These are phyloP conservation scores for Brachionus manjavacas DNA, from an alignment of 1,140 invertebrate species.

Conservation along the genomic window DNA sequence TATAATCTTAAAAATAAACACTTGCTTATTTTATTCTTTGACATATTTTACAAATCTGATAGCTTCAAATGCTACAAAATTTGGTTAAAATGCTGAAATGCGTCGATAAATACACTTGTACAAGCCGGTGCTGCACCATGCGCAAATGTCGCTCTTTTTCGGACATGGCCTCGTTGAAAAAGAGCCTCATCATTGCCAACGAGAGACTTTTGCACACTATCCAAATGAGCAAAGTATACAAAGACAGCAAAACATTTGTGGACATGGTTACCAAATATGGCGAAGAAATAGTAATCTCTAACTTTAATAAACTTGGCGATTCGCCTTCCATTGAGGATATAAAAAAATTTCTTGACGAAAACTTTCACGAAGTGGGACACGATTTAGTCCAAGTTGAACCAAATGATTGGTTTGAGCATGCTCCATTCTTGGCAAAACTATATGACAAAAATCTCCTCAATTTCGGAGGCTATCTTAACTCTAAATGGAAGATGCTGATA, in stretches of 20 bases:
- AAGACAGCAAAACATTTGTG: conserved; percentile 42
- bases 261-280: conserved; percentile 14
- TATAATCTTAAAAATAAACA: too few relatives aligned
- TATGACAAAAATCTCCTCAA: not conserved
- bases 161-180: not conserved
- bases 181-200: conserved; percentile 1
- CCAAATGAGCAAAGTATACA: conserved; percentile 42
- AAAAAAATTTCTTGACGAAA: conserved; percentile 25
- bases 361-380: conserved; percentile 17
- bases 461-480: conserved; percentile 12
- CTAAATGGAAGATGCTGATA: conserved; percentile 32
- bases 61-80: not conserved
- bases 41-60: not conserved
- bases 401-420: conserved; percentile 25
- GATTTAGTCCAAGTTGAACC: conserved; percentile 24
- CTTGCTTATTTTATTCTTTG: not conserved
- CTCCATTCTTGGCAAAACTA: not conserved
- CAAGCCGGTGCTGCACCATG: not conserved
- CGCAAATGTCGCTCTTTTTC: conserved; percentile 27
- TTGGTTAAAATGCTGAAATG: not conserved
- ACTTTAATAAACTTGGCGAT: not conserved
- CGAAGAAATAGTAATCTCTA: not conserved
- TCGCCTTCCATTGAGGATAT: not conserved
- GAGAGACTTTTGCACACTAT: conserved; percentile 25
- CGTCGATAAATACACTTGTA: not conserved